A percentile compares a stretch with the other conserved stretches of the same genome.
Conservation (phyloP, 2,113 vertebrate species). For the Scomber scombrus region DNA sequence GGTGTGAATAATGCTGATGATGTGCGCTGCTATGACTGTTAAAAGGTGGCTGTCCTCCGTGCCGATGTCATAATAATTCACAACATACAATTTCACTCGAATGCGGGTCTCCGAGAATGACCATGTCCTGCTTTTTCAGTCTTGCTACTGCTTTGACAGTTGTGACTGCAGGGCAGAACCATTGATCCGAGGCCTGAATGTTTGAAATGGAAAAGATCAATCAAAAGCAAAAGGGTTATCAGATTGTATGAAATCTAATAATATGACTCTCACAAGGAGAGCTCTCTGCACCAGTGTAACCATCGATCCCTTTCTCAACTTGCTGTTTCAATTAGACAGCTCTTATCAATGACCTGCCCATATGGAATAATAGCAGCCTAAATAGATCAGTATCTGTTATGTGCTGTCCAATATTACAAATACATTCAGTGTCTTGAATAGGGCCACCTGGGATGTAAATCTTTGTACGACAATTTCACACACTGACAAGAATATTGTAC, state of each 20-base stretch:
- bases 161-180: constrained; percentile 63
- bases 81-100: constrained; percentile 21
- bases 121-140: constrained; percentile 40
- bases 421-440: constrained; percentile 60
- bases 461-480: constrained; percentile 46
- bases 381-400: constrained; percentile 75
- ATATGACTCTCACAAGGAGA: constrained; percentile 77
- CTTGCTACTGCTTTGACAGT: constrained; percentile 53
- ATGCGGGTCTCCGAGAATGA: constrained; percentile 17
- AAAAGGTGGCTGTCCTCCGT: background rate
- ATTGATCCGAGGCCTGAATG: constrained; percentile 72
- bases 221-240: constrained; percentile 84
- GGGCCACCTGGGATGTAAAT: constrained; percentile 65
- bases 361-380: constrained; percentile 63
- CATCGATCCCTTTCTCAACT: constrained; percentile 80
- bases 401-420: constrained; percentile 67
- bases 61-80: constrained; percentile 19
- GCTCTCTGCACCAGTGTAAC: constrained; percentile 72
- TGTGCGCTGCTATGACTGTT: background rate
- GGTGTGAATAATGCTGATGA: constrained; percentile 6
- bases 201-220: constrained; percentile 83
- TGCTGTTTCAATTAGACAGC: constrained; percentile 83
- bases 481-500: constrained; percentile 15
- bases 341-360: constrained; percentile 71
- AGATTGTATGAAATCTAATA: constrained; percentile 85